Evolutionary conservation across 2,888 invertebrate species (phyloP).

Genomic region (Enchytraeus crypticus): DNA sequence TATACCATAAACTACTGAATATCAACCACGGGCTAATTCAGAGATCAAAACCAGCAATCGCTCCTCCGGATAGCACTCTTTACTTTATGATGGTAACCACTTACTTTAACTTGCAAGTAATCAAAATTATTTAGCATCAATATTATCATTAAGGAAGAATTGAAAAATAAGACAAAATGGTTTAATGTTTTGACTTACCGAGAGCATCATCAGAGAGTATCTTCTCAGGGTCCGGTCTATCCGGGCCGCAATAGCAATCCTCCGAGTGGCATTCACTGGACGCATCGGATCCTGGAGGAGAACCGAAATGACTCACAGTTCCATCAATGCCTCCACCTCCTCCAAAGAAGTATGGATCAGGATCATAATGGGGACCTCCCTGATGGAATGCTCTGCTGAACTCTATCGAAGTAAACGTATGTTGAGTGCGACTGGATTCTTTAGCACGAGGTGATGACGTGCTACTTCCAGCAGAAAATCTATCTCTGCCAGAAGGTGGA

Average conservation of each 20-base stretch:
- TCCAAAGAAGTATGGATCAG: not conserved
- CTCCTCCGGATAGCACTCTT: too few relatives aligned
- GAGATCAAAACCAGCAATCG: too few relatives aligned
- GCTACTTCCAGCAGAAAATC: not conserved
- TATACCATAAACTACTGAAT: too few relatives aligned
- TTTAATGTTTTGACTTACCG: too few relatives aligned
- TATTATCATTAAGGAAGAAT: too few relatives aligned
- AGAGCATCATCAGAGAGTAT: not conserved
- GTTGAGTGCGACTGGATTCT: not conserved
- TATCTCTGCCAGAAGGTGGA: not conserved
- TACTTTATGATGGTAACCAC: too few relatives aligned
- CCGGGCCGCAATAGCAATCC: conserved; percentile 22
- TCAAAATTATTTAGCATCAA: too few relatives aligned
- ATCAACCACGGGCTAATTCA: too few relatives aligned
- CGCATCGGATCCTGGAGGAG: conserved; percentile 12
- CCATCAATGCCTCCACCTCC: not conserved
- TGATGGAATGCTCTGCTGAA: not conserved
- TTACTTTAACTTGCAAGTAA: too few relatives aligned
- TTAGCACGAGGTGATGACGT: not conserved
- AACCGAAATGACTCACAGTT: not conserved
- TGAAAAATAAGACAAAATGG: too few relatives aligned
- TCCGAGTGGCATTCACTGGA: conserved; percentile 25
- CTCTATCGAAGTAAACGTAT: not conserved
- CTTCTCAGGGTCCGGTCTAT: not conserved
- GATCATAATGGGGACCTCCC: not conserved